These are phyloP conservation scores for Lanius ludovicianus DNA, from an alignment of 2,113 vertebrate genomes.

Conservation along the genomic window DNA sequence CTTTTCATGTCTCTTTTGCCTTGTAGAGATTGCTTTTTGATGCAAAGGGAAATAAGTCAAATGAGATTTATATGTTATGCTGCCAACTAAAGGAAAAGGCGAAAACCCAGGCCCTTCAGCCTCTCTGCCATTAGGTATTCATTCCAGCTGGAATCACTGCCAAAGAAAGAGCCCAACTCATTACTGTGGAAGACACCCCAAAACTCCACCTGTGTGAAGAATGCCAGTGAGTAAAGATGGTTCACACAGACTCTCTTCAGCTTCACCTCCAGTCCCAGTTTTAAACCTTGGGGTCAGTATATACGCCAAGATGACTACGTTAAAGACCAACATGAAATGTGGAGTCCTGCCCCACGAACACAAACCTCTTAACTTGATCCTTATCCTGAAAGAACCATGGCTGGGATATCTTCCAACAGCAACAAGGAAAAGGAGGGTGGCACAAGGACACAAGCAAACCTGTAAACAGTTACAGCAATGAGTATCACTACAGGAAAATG, in stretches of 20 bases:
- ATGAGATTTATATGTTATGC: background rate
- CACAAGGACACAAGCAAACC: background rate
- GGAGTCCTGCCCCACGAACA: background rate
- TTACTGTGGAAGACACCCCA: background rate
- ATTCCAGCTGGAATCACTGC: background rate
- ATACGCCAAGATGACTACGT: fast-evolving
- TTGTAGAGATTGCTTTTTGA: background rate
- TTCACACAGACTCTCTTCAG: background rate
- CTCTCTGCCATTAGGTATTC: background rate
- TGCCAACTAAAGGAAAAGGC: background rate
- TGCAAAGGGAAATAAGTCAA: background rate
- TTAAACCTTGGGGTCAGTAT: background rate
- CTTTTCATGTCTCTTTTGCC: background rate
- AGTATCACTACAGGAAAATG: background rate
- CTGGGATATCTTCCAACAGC: background rate
- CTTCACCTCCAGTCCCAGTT: background rate
- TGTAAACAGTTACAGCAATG: background rate
- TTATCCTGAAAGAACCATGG: background rate
- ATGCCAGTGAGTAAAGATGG: background rate
- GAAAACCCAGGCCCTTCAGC: background rate
- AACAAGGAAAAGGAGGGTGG: background rate
- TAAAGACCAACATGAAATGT: background rate
- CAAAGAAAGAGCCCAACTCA: background rate
- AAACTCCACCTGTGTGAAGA: background rate
- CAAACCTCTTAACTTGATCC: background rate